phyloP scores from a whole-genome alignment of 2,888 invertebrate genomes.

The Hofmannophila pseudospretella region DNA sequence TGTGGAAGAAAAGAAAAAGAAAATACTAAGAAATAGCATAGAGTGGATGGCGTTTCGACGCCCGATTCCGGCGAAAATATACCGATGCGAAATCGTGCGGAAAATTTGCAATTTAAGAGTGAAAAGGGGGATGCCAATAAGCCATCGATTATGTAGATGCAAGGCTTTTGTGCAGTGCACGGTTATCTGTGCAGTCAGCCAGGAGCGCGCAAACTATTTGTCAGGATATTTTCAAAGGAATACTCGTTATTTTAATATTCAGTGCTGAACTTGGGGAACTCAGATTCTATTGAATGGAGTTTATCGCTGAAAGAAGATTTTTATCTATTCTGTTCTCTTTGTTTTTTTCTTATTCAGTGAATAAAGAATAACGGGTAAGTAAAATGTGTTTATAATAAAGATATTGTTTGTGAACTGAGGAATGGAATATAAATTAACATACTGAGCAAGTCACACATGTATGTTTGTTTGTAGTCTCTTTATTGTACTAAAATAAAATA shows the following conservation, averaged over 20 bases:
- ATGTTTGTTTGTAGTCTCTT: no score
- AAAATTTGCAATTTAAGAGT: constrained; percentile 78
- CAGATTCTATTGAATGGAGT: neutral
- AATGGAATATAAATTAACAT: no score
- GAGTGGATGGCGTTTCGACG: constrained; percentile 56
- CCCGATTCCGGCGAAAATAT: constrained; percentile 64
- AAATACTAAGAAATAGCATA: constrained; percentile 51
- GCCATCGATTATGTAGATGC: constrained; percentile 76
- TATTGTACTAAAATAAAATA: no score
- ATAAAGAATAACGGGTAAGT: no score
- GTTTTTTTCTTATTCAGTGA: no score
- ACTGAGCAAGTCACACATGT: no score
- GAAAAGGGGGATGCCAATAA: constrained; percentile 73
- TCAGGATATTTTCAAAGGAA: constrained; percentile 53
- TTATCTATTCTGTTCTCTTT: no score
- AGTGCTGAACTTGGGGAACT: constrained; percentile 28
- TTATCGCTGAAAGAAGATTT: neutral
- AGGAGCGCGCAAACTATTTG: constrained; percentile 60
- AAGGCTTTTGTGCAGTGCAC: constrained; percentile 63
- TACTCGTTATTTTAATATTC: constrained; percentile 32
- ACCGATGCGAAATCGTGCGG: constrained; percentile 72
- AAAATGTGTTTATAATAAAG: no score
- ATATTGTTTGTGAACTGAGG: no score
- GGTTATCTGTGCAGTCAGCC: constrained; percentile 68
- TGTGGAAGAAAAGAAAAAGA: constrained; percentile 22